These are phyloP conservation scores for Drosophila mercatorum DNA, from an alignment of 2,888 invertebrate genomes.

Conservation along the genomic window DNA sequence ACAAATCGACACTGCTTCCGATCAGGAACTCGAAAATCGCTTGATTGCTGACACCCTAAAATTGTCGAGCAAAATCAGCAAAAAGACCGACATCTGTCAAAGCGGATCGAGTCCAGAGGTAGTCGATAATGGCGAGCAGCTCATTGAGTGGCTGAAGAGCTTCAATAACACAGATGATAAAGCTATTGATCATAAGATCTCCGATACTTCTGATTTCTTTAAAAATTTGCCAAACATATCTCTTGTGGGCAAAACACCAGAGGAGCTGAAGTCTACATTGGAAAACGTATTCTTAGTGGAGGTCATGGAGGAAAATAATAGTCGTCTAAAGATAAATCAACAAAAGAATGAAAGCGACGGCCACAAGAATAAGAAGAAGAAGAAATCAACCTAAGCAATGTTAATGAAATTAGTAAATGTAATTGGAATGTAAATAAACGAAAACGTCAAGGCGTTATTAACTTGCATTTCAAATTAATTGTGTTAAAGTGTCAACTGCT, in stretches of 20 bases:
- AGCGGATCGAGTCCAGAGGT: background rate
- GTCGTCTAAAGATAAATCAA: too few relatives aligned
- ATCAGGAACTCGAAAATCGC: background rate
- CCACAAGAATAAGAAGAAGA: too few relatives aligned
- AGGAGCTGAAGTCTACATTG: background rate
- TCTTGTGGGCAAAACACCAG: background rate
- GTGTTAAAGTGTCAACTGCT: too few relatives aligned
- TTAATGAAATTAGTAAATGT: too few relatives aligned
- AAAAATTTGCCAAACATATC: background rate
- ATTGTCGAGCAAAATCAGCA: background rate
- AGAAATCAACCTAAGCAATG: too few relatives aligned
- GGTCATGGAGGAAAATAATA: background rate
- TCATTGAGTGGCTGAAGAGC: background rate
- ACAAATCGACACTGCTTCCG: background rate
- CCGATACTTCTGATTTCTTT: conserved; percentile 17
- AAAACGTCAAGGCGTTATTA: too few relatives aligned
- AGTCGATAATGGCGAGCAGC: background rate
- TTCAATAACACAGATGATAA: background rate
- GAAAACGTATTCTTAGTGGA: background rate
- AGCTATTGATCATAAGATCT: background rate
- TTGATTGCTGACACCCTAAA: background rate
- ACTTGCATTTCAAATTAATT: too few relatives aligned
- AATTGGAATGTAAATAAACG: too few relatives aligned
- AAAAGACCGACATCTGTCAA: accelerated
- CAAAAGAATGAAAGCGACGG: too few relatives aligned